Conservation (phyloP, 2,888 invertebrate species). For the Caenorhabditis becei region DNA sequence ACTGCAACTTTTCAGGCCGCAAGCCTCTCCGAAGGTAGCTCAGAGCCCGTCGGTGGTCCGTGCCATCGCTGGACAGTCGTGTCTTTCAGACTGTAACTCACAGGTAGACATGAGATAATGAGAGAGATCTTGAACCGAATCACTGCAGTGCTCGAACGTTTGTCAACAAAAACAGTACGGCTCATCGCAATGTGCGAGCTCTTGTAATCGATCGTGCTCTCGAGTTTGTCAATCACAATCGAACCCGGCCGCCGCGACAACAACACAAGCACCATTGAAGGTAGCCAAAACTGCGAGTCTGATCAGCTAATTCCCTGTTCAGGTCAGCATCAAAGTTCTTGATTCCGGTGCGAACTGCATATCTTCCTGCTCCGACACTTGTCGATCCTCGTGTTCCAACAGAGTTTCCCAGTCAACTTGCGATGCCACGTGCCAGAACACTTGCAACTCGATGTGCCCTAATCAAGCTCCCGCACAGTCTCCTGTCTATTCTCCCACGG, state of each 20-base stretch:
- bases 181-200: constrained; percentile 54
- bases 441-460: constrained; percentile 52
- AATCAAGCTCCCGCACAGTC: constrained; percentile 4
- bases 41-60: constrained; percentile 40
- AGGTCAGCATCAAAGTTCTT: constrained; percentile 54
- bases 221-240: constrained; percentile 61
- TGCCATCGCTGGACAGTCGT: constrained; percentile 49
- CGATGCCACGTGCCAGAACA: constrained; percentile 56
- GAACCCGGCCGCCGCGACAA: constrained; percentile 33
- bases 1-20: constrained; percentile 11
- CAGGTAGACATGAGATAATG: constrained; percentile 17
- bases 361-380: constrained; percentile 48
- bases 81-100: constrained; percentile 49
- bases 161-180: constrained; percentile 62
- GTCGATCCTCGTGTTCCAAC: constrained; percentile 42
- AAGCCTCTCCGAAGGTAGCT: constrained; percentile 5
- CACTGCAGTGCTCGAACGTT: constrained; percentile 57
- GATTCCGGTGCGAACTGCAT: constrained; percentile 46
- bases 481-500: background rate
- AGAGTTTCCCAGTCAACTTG: constrained; percentile 41
- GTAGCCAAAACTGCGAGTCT: constrained; percentile 6
- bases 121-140: background rate
- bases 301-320: background rate
- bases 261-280: constrained; percentile 49
- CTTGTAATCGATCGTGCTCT: constrained; percentile 62